Evolutionary conservation across 2,888 invertebrate species (phyloP).

Genomic region (Brachyptera risi): DNA sequence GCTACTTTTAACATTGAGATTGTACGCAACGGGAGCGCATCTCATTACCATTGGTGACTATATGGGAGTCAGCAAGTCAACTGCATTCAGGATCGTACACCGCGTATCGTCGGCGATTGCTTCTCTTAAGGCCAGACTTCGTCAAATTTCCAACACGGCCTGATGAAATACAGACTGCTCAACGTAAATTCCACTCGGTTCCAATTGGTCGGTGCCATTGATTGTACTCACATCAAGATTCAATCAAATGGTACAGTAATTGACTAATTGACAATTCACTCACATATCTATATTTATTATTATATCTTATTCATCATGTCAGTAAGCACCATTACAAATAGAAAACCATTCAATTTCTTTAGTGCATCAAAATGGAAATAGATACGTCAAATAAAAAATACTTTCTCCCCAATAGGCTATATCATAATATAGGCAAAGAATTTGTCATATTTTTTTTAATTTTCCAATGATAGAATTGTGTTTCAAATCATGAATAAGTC

Average conservation of each 20-base stretch:
- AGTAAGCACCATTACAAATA: no score
- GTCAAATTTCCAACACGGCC: not conserved
- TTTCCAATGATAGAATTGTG: no score
- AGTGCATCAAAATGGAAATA: no score
- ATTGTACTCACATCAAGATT: constrained; percentile 15
- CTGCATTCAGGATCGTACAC: constrained; percentile 7
- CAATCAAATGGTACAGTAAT: constrained; percentile 3
- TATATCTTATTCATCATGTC: no score
- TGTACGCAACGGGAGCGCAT: constrained; percentile 7
- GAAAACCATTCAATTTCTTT: no score
- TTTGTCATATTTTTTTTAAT: no score
- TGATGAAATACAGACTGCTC: not conserved
- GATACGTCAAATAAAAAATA: no score
- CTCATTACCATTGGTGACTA: constrained; percentile 5
- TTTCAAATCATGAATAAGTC: no score
- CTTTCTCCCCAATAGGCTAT: no score
- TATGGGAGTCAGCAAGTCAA: not conserved
- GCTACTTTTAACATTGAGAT: constrained; percentile 10
- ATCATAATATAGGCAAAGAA: no score
- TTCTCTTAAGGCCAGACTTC: not conserved
- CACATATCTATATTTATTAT: not conserved
- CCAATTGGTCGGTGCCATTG: constrained; percentile 10
- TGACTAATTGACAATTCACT: no score
- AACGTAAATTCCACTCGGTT: not conserved
- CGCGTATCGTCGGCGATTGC: constrained; percentile 4